A percentile compares a stretch with the other conserved stretches of the same genome.
phyloP scores from a whole-genome alignment of 2,888 invertebrate species.

The Agrilus biguttatus region DNA sequence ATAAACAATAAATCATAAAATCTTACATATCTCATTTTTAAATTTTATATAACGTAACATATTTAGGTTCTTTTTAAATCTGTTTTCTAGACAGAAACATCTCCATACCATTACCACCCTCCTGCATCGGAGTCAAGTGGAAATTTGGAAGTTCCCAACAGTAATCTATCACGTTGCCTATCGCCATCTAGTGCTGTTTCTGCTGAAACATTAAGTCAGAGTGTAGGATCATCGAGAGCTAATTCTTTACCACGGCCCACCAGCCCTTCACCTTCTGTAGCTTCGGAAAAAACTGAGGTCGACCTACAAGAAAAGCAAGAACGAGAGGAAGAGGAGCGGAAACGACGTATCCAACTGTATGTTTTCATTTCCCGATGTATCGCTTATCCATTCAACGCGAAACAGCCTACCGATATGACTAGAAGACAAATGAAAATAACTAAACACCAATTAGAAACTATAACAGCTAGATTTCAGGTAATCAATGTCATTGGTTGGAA shows the following conservation, averaged over 20 bases:
- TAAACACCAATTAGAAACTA: conserved; percentile 88
- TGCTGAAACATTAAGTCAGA: conserved; percentile 44
- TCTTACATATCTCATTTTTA: background rate
- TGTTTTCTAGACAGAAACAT: conserved; percentile 24
- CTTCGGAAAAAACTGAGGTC: conserved; percentile 76
- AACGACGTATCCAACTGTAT: conserved; percentile 87
- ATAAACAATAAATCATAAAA: background rate
- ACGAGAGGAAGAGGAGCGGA: conserved; percentile 91
- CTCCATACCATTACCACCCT: conserved; percentile 28
- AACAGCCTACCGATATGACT: conserved; percentile 98
- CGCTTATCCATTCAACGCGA: conserved; percentile 98
- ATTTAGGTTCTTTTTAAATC: background rate
- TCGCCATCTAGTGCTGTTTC: conserved; percentile 46
- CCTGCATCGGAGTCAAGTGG: conserved; percentile 26
- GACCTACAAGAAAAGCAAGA: conserved; percentile 87
- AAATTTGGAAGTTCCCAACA: conserved; percentile 31
- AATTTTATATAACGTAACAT: background rate
- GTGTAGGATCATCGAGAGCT: conserved; percentile 43
- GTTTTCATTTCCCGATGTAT: conserved; percentile 96
- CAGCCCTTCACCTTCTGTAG: conserved; percentile 84
- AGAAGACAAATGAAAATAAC: conserved; percentile 89
- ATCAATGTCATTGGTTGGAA: conserved; percentile 6
- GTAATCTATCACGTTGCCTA: conserved; percentile 33
- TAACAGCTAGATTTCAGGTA: conserved; percentile 89
- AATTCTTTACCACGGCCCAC: conserved; percentile 63